Evolutionary conservation across 2,888 invertebrate genomes (phyloP), one percentile per base, ranked within the genome.

Genomic region (Thecocarcelia acutangulata): DNA sequence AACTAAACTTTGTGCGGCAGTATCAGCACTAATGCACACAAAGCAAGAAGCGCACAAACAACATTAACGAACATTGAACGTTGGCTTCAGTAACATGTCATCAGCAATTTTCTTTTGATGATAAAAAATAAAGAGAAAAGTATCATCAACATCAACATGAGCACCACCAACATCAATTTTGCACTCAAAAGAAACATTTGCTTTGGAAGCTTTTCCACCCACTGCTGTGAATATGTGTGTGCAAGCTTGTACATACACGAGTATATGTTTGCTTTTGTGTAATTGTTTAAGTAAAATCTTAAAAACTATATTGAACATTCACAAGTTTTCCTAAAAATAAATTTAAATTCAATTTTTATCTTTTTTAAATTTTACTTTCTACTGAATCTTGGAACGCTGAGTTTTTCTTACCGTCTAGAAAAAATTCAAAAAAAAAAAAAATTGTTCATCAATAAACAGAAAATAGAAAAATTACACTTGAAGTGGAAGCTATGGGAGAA

Each of bases 311-410:
- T 50, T 48, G 37, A 52, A 5, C 80, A 81, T 72, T 61, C 72
- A 76, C 40, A 11, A 68, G 46, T 59, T 59, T 80, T 54, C 70
- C 48, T 72, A 42, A 80, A 70, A 76, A 42, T 66, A 66, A 78
- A 76, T 76, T 80, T 72, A 64, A 80, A 80, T 80, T 80, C 72
- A 70, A 80, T 80, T 72, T 72, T 70, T 64, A 42, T 37, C 3
- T 8, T 17, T 17, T 21, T 33, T 21, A n/a, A n/a, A n/a, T n/a
- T n/a, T n/a, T n/a, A n/a, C n/a, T n/a, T n/a, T 42, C 12, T 9
- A 37, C 40, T 33, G 33, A 40, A 75, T 66, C 58, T 19, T 33
- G n/a, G 58, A 70, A 70, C 56, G 46, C n/a, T n/a, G n/a, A n/a
- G n/a, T 63, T 70, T 33, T 40, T 40, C 21, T 52, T 66, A 17